These are phyloP conservation scores for Epinephelus malabaricus DNA, from an alignment of 2,797 vertebrate species.

Conservation along the genomic window DNA sequence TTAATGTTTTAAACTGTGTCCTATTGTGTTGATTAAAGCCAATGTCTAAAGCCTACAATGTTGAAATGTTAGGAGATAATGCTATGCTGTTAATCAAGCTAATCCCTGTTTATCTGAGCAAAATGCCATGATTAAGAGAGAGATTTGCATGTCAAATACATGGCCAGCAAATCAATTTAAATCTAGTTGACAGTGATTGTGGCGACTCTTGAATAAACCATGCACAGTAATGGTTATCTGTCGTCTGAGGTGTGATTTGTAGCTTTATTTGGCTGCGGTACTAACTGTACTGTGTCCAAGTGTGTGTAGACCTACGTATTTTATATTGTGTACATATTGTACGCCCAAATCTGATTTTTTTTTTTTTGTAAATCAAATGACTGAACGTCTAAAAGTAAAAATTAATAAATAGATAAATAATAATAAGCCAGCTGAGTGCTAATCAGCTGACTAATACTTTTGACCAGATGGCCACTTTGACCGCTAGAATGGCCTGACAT, in stretches of 20 bases:
- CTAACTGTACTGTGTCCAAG: slow-evolving; percentile 9
- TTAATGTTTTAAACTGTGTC: slow-evolving; percentile 5
- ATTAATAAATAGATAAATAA: neutral
- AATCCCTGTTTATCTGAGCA: slow-evolving; percentile 82
- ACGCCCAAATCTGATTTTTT: neutral
- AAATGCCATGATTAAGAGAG: slow-evolving; percentile 75
- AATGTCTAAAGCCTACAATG: slow-evolving; percentile 20
- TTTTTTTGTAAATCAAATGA: neutral
- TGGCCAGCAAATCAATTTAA: slow-evolving; percentile 75
- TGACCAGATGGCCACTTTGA: neutral
- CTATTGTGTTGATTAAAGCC: slow-evolving; percentile 36
- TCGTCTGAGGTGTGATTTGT: slow-evolving; percentile 16
- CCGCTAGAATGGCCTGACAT: neutral
- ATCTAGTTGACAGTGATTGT: slow-evolving; percentile 62
- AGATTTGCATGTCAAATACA: slow-evolving; percentile 82
- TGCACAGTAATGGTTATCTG: slow-evolving; percentile 19
- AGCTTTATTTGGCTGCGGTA: slow-evolving; percentile 14
- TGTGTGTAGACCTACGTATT: too few species aligned
- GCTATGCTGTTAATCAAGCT: slow-evolving; percentile 68
- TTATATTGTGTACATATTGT: neutral
- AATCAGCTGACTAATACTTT: neutral
- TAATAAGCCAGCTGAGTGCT: neutral
- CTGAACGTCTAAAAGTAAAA: neutral
- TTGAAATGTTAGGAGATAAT: slow-evolving; percentile 56
- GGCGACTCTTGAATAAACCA: slow-evolving; percentile 34